A percentile compares a stretch with the other conserved stretches of the same genome.
Conservation (phyloP, 2,888 invertebrate species). For the Myathropa florea region DNA sequence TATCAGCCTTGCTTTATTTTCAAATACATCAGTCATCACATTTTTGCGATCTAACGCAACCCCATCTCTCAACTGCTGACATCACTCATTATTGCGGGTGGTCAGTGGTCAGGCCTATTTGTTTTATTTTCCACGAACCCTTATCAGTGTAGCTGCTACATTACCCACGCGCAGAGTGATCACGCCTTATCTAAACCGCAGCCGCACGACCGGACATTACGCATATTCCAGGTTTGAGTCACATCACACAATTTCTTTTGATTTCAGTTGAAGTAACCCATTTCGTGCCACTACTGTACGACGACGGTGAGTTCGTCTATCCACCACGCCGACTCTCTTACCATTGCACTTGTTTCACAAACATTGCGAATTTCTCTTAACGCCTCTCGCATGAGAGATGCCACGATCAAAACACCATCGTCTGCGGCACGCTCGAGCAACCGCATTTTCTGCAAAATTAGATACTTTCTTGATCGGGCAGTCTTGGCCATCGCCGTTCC, state of each 20-base stretch:
- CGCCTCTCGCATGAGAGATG: constrained; percentile 39
- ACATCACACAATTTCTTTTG: not conserved
- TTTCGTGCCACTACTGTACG: constrained; percentile 14
- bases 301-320: not conserved
- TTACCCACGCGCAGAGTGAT: too few relatives aligned
- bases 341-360: constrained; percentile 19
- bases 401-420: not conserved
- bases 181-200: too few relatives aligned
- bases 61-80: too few relatives aligned
- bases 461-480: constrained; percentile 47
- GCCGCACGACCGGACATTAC: too few relatives aligned
- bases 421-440: not conserved
- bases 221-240: not conserved
- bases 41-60: too few relatives aligned
- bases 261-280: not conserved
- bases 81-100: too few relatives aligned
- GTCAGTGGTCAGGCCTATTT: too few relatives aligned
- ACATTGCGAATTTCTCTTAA: constrained; percentile 8
- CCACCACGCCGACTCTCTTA: constrained; percentile 34
- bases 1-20: too few relatives aligned
- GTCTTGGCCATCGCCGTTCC: constrained; percentile 48
- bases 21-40: too few relatives aligned
- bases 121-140: too few relatives aligned
- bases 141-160: too few relatives aligned
- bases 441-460: constrained; percentile 34